These are phyloP conservation scores for Berghia stephanieae DNA, from an alignment of 1,140 invertebrate species.

Conservation along the genomic window DNA sequence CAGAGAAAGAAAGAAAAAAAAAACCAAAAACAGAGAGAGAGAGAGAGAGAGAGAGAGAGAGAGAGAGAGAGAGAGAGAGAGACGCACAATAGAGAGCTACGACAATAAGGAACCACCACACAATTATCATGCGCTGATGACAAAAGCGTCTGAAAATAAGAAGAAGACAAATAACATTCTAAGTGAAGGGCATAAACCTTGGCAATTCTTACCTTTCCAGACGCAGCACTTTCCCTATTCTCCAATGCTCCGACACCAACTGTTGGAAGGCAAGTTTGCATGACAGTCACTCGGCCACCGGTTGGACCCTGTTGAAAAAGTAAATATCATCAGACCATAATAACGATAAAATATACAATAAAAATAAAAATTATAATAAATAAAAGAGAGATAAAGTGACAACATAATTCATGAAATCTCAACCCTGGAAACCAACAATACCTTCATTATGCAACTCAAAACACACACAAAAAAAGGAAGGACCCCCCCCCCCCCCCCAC, in stretches of 20 bases:
- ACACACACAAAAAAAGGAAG: too few species aligned
- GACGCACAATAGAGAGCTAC: slow-evolving; percentile 15
- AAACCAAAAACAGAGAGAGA: background rate
- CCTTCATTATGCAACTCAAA: too few species aligned
- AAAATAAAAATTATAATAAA: too few species aligned
- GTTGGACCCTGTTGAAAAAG: slow-evolving; percentile 76
- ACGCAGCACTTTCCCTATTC: slow-evolving; percentile 79
- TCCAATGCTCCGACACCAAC: slow-evolving; percentile 88
- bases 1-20: background rate
- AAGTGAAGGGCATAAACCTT: background rate
- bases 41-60: background rate
- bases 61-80: background rate
- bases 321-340: slow-evolving; percentile 2
- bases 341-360: too few species aligned
- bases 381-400: too few species aligned
- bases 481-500: too few species aligned
- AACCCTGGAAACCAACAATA: too few species aligned
- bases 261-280: slow-evolving; percentile 91
- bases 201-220: slow-evolving; percentile 18
- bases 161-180: too few species aligned
- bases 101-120: too few species aligned
- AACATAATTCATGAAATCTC: too few species aligned
- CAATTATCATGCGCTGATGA: too few species aligned
- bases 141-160: too few species aligned
- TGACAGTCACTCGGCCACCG: slow-evolving; percentile 93